Base-by-base conservation (phyloP, 2,797 vertebrate genomes). In the Sebastes dallii region DNA sequence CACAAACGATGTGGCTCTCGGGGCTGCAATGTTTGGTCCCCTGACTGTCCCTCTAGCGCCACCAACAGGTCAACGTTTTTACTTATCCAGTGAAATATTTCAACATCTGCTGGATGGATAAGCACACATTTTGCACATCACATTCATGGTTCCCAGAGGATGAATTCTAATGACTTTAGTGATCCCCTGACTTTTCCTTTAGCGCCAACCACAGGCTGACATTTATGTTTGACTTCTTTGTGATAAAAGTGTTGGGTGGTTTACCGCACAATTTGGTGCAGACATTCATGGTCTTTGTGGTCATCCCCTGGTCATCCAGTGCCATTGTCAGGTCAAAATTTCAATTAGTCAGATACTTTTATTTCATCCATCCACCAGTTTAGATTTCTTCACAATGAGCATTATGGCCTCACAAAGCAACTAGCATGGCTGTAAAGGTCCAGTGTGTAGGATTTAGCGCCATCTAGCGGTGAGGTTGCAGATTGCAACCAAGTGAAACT, bases 331-430 rank as follows among this genome's bases (percentile, higher is more conserved):
- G 67, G 24, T 71, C 24, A 27, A 11, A 7, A 20, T n/a, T 25
- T 36, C 2, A 18, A 10, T 39, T 27, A 36, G 8, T 32, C 20
- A 58, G 9, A 16, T 54, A 52, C 50, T 36, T 27, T 60, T 39
- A 14, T 8, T 59, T n/a, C 6, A 71, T 71, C 55, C 14, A 16
- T 27, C 22, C 14, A 20, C 3, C 32, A 59, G 54, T 39, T 58
- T 54, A 54, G 7, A 67, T 67, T 69, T 50, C 5, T 39, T n/a
- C 12, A 27, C 10, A 70, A 9, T 2, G 16, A n/a, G 18, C 24
- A 22, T 30, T 16, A 61, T n/a, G 18, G 27, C 10, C 0, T 46
- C 42, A 46, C 42, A 46, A 0, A 46, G 42, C 16, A 0, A 0
- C 16, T 46, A 8, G 42, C 42, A 46, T 46, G 20, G 18, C 36